Percentiles rank a stretch among this genome's conserved stretches.
phyloP scores from a whole-genome alignment of 35 echinoderm and acorn worm species.

The Patiria miniata region DNA sequence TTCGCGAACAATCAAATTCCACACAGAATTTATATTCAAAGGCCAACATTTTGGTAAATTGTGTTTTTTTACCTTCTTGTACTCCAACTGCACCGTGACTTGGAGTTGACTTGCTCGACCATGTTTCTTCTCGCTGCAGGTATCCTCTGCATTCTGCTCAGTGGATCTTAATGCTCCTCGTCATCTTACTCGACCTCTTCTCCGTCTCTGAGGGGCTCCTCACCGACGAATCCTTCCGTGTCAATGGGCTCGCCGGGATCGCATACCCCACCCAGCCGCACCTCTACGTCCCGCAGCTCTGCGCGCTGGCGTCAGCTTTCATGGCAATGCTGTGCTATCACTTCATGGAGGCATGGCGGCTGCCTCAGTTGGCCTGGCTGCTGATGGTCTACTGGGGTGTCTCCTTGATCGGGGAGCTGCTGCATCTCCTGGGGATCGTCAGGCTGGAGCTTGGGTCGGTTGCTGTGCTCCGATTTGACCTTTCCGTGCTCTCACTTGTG shows the following conservation, averaged over 20 bases:
- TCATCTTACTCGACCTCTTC: conserved; percentile 38
- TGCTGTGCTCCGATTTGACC: background rate
- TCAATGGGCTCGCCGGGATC: background rate
- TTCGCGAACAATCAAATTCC: too few relatives aligned
- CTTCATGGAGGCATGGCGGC: conserved; percentile 78
- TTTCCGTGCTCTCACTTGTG: background rate
- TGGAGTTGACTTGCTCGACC: too few relatives aligned
- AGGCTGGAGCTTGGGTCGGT: conserved; percentile 16
- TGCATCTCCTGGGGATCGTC: conserved; percentile 27
- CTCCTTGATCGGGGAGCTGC: conserved; percentile 48
- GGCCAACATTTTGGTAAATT: too few relatives aligned
- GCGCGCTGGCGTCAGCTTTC: conserved; percentile 38
- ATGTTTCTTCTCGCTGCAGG: background rate
- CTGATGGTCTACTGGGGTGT: conserved; percentile 78
- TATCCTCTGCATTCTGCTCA: conserved; percentile 75
- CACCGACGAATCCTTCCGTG: conserved; percentile 60
- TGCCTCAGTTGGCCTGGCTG: conserved; percentile 41
- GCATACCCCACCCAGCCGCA: conserved; percentile 51
- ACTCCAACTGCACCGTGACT: too few relatives aligned
- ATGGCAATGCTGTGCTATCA: conserved; percentile 80
- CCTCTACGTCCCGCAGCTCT: conserved; percentile 56
- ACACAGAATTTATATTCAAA: too few relatives aligned
- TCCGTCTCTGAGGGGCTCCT: conserved; percentile 77
- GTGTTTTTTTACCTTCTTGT: background rate
- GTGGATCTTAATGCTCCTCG: conserved; percentile 65